These are phyloP conservation scores for Protonemura montana DNA, from an alignment of 2,888 invertebrate species.

Conservation along the genomic window DNA sequence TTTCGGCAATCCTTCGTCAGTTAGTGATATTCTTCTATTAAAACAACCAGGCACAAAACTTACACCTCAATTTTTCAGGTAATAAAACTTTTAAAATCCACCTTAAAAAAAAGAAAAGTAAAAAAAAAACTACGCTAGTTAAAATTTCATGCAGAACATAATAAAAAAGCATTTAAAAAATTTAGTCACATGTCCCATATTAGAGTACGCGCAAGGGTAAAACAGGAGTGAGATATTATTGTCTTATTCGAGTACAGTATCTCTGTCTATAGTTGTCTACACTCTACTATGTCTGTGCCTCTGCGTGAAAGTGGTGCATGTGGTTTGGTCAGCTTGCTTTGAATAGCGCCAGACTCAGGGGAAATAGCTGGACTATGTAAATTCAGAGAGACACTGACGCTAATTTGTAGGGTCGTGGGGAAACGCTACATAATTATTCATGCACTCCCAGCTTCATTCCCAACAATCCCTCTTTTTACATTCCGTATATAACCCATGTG, in stretches of 20 bases:
- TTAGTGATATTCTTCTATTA: too few relatives aligned
- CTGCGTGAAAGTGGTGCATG: background rate
- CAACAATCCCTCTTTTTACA: conserved; percentile 23
- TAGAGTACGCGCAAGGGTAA: background rate
- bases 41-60: too few relatives aligned
- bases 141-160: too few relatives aligned
- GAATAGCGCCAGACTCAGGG: conserved; percentile 31
- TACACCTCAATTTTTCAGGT: too few relatives aligned
- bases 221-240: background rate
- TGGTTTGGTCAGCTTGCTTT: background rate
- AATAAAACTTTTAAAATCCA: too few relatives aligned
- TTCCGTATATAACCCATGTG: background rate
- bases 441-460: conserved; percentile 29
- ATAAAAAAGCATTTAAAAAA: too few relatives aligned
- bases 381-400: conserved; percentile 44
- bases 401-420: conserved; percentile 43
- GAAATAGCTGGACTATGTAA: conserved; percentile 45
- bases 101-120: too few relatives aligned
- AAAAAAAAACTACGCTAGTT: too few relatives aligned
- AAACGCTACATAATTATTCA: conserved; percentile 44
- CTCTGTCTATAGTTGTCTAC: background rate
- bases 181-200: too few relatives aligned
- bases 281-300: background rate
- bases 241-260: background rate
- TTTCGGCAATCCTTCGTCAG: too few relatives aligned